Evolutionary conservation across 2,113 vertebrate species (phyloP), one percentile per base, ranked within the genome.

Genomic region (Sebastes fasciatus): DNA sequence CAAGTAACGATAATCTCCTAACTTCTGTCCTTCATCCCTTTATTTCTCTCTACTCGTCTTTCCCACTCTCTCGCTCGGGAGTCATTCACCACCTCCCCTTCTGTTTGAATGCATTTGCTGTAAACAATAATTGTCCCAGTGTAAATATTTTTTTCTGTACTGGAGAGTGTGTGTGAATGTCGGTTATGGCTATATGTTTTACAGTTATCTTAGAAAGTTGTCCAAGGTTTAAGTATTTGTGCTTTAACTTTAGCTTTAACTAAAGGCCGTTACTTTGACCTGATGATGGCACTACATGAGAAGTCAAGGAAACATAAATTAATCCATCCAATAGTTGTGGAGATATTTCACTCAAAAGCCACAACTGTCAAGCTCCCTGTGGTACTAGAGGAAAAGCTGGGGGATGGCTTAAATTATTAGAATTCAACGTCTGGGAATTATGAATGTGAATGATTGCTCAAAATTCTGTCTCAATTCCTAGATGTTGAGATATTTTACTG

Each of bases 101-200:
- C 51, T 82, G 17, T 66, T 71, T 82, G 21, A 64, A 57, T 64
- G 42, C 51, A 45, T 74, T 83, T 62, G 46, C 54, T 52, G 58
- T 58, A 83, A 77, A 78, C 46, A 84, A 55, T 48, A 11, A 75
- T 73, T 84, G 66, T 55, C 46, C 60, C 9, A 40, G 57, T 66
- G 63, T 75, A 74, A 84, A 85, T 80, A 58, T 48, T n/a, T 58
- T 55, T 60, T 64, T 42, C 46, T 26, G 12, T 16, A 11, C 17
- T 19, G 16, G 17, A 16, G 21, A 2, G 8, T 68, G 21, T 73
- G 26, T 65, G 61, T 73, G 58, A 51, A 23, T 48, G 11, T 19
- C 2, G 17, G 48, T 52, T 63, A 10, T 65, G 65, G 65, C 16
- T 62, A 8, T 85, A 42, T 70, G 57, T 71, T 84, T 70, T 10